Evolutionary conservation across 2,113 vertebrate species (phyloP).

Genomic region (Stictonetta naevosa): DNA sequence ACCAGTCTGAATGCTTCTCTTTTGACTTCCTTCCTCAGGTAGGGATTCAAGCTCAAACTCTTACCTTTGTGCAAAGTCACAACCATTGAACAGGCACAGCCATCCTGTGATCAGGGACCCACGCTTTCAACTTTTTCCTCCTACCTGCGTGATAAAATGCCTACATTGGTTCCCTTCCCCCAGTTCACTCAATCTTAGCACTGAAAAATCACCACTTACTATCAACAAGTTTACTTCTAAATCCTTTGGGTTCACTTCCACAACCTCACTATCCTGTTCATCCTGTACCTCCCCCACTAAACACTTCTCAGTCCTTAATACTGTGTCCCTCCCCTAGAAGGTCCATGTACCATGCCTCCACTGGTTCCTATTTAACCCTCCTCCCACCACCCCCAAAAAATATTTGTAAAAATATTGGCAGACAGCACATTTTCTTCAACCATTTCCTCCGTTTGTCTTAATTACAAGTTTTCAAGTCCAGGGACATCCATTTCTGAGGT

Average conservation of each 20-base stretch:
- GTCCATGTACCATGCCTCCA: not conserved
- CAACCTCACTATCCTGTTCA: rapidly evolving
- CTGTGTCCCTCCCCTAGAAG: not conserved
- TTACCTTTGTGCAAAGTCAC: not conserved
- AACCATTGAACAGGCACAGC: not conserved
- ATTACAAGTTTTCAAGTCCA: not conserved
- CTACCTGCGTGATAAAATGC: rapidly evolving
- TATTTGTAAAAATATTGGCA: not conserved
- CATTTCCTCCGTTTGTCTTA: not conserved
- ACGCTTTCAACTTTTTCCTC: not conserved
- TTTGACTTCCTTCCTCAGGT: not conserved
- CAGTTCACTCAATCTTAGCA: not conserved
- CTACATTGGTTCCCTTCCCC: not conserved
- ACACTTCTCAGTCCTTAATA: not conserved
- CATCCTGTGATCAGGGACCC: not conserved
- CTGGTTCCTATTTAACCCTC: not conserved
- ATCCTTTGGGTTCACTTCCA: not conserved
- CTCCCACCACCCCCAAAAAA: not conserved
- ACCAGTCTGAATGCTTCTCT: not conserved
- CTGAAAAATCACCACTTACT: not conserved
- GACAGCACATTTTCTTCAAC: not conserved
- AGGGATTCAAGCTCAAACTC: not conserved
- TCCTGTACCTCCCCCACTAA: not conserved
- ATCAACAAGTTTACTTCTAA: not conserved
- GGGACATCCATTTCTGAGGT: not conserved